phyloP scores from a whole-genome alignment of 92 coral and sea anemone genomes.

The Parazoanthus darwini region DNA sequence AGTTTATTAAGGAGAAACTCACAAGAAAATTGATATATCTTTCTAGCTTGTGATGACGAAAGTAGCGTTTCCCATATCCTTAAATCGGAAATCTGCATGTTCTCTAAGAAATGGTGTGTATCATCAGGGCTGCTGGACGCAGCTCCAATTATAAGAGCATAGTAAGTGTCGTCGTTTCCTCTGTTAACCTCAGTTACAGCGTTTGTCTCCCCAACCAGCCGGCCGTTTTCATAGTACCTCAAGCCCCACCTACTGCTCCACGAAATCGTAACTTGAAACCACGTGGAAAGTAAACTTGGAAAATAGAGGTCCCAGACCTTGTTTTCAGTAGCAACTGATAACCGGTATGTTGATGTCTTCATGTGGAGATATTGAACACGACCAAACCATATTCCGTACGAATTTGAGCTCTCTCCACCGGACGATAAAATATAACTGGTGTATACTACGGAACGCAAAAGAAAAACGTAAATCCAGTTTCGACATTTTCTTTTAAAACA shows the following conservation, averaged over 20 bases:
- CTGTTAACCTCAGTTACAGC: not conserved
- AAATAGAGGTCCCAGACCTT: not conserved
- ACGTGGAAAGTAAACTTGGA: not conserved
- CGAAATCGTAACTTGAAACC: conserved; percentile 16
- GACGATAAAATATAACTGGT: not conserved
- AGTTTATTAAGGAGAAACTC: not conserved
- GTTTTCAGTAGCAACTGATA: not conserved
- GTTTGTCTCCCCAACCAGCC: not conserved
- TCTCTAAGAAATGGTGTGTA: not conserved
- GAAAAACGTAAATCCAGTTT: not conserved
- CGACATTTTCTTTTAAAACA: no score
- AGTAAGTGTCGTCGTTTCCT: not conserved
- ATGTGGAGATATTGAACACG: not conserved
- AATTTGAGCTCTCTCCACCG: not conserved
- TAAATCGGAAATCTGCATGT: conserved; percentile 5
- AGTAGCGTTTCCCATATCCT: conserved; percentile 8
- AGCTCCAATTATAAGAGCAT: not conserved
- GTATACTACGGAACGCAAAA: not conserved
- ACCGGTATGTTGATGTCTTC: not conserved
- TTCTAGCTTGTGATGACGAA: not conserved
- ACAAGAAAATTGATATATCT: not conserved
- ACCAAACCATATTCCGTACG: not conserved
- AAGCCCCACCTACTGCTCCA: conserved; percentile 2
- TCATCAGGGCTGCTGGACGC: not conserved
- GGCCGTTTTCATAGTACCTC: conserved; percentile 15